These are phyloP conservation scores for Pygoscelis antarcticus DNA, from an alignment of 2,113 vertebrate species.

Conservation along the genomic window DNA sequence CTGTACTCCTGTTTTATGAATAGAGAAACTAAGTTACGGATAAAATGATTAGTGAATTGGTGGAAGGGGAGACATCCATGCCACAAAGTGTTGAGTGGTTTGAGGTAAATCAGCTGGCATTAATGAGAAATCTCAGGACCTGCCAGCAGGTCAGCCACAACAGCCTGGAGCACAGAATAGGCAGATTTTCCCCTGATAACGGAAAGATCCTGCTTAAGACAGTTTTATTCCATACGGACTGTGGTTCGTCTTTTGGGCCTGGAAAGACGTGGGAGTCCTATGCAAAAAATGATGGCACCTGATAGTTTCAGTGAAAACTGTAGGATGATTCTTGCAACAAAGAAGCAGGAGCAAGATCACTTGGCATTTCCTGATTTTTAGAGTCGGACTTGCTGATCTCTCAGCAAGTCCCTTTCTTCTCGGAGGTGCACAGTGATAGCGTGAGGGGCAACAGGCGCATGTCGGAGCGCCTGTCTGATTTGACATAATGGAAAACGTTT, in stretches of 20 bases:
- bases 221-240: neutral
- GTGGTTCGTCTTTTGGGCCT: neutral
- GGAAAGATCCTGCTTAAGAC: neutral
- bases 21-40: neutral
- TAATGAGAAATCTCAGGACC: neutral
- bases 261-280: neutral
- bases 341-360: neutral
- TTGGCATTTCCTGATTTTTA: neutral
- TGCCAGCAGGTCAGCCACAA: neutral
- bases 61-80: neutral
- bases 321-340: neutral
- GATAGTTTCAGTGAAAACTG: neutral
- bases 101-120: neutral
- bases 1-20: neutral
- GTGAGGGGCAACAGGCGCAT: fast-evolving
- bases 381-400: neutral
- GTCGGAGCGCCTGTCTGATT: neutral
- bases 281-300: neutral
- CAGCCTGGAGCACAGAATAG: neutral
- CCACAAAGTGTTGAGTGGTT: neutral
- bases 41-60: neutral
- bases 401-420: neutral
- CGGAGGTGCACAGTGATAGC: fast-evolving
- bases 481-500: neutral
- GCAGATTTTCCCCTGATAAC: neutral